Evolutionary conservation across 2,888 invertebrate species (phyloP).

Genomic region (Drosophila anceps): DNA sequence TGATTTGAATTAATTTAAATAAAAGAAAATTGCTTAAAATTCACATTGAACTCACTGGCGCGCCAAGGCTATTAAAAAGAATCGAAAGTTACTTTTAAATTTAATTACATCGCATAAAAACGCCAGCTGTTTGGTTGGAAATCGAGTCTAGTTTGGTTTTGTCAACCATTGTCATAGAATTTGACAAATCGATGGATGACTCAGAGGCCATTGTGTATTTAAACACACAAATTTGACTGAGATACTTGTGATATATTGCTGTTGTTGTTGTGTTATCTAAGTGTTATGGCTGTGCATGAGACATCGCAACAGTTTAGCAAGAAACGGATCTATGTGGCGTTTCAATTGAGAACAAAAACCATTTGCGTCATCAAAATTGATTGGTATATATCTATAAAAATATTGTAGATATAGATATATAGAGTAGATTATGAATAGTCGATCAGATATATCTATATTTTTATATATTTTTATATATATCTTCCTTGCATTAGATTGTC

Average conservation of each 20-base stretch:
- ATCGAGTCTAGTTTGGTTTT: background rate
- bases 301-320: background rate
- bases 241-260: background rate
- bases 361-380: background rate
- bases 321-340: background rate
- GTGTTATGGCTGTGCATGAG: conserved; percentile 2
- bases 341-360: background rate
- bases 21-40: background rate
- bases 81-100: background rate
- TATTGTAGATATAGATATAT: too few relatives aligned
- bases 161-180: background rate
- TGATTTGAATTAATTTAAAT: background rate
- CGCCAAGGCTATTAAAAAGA: background rate
- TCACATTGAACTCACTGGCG: background rate
- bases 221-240: background rate
- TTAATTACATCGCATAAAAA: background rate
- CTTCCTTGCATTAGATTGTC: background rate
- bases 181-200: background rate
- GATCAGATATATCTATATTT: background rate
- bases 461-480: background rate
- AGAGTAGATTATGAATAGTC: too few relatives aligned
- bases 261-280: background rate
- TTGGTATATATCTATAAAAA: background rate
- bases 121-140: background rate
- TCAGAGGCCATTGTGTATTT: background rate